phyloP scores from a whole-genome alignment of 2,797 vertebrate genomes.

The Acridotheres tristis region DNA sequence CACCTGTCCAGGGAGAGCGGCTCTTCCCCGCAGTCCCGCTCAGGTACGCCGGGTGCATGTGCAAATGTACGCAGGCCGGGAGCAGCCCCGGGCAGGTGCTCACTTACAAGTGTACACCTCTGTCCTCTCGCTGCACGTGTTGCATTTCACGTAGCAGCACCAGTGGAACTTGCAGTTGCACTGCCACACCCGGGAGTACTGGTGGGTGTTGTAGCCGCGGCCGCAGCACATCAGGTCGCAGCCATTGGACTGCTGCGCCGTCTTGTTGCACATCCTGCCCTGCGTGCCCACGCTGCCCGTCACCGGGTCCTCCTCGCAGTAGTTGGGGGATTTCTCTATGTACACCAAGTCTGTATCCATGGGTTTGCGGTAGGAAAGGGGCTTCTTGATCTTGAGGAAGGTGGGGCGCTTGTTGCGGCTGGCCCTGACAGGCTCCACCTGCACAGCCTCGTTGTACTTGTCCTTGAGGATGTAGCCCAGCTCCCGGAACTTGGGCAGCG shows the following conservation, averaged over 20 bases:
- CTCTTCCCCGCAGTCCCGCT: not conserved
- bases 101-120: slow-evolving; percentile 98
- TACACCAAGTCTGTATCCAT: slow-evolving; percentile 96
- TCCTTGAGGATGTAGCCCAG: slow-evolving; percentile 95
- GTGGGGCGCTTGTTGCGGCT: slow-evolving; percentile 94
- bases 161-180: slow-evolving; percentile 99
- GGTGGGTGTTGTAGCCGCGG: slow-evolving; percentile 95
- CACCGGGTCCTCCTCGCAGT: slow-evolving; percentile 92
- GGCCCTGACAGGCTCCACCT: slow-evolving; percentile 92
- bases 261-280: slow-evolving; percentile 96
- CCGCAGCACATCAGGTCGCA: slow-evolving; percentile 98
- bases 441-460: slow-evolving; percentile 92
- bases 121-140: slow-evolving; percentile 97
- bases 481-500: slow-evolving; percentile 94
- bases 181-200: slow-evolving; percentile 96
- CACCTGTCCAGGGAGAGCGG: not conserved
- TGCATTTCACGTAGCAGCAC: slow-evolving; percentile 98
- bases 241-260: slow-evolving; percentile 89
- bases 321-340: slow-evolving; percentile 95
- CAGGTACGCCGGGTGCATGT: slow-evolving; percentile 43
- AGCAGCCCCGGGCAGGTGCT: slow-evolving; percentile 1
- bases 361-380: slow-evolving; percentile 93
- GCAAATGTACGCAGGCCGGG: slow-evolving; percentile 49
- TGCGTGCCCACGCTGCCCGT: slow-evolving; percentile 94
- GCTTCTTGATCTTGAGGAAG: slow-evolving; percentile 97